Base-by-base conservation (phyloP, 1,140 invertebrate species). In the Euschistus heros region DNA sequence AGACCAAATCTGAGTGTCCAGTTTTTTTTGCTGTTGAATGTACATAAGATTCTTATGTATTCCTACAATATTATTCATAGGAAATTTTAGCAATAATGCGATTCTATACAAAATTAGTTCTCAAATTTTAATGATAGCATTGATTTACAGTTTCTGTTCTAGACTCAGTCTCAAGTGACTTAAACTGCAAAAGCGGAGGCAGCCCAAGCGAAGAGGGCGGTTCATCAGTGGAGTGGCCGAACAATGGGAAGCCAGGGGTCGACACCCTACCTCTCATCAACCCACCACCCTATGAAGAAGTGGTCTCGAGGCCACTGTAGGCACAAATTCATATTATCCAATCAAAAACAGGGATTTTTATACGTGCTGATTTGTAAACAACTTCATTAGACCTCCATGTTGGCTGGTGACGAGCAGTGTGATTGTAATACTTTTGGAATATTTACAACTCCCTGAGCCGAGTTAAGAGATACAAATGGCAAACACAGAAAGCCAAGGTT, bases 91-190 rank as follows among this genome's bases (percentile, higher is more conserved):
- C 24, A 54, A 14, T 54, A 5, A 15, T 5, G 50, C 6, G 8
- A 22, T 5, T 22, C n/a, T 22, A 7, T 17, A n/a, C 1, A 20
- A 54, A 54, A 54, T 5, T 15, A 17, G n/a, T 22, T 54, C 7
- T 10, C n/a, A 13, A 18, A n/a, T 50, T 2, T 4, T 22, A 50
- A 22, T 22, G 13, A 13, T 50, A 18, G 20, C 18, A 57, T 10
- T 59, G 17, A 27, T 59, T 24, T 59, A 10, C 52, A 10, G 17
- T 24, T 14, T 59, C 22, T 55, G 27, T 66, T 62, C 14, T 44
- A 66, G 65, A 66, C 55, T 66, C 65, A 6, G 65, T 63, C 37
- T 66, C 65, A 20, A 66, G 65, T 27, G 65, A 66, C n/a, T 42
- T 66, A 14, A 65, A 59, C 27, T 33, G 54, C 10, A 61, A 61